Evolutionary conservation across 2,797 vertebrate species (phyloP).

Genomic region (Coluber constrictor): DNA sequence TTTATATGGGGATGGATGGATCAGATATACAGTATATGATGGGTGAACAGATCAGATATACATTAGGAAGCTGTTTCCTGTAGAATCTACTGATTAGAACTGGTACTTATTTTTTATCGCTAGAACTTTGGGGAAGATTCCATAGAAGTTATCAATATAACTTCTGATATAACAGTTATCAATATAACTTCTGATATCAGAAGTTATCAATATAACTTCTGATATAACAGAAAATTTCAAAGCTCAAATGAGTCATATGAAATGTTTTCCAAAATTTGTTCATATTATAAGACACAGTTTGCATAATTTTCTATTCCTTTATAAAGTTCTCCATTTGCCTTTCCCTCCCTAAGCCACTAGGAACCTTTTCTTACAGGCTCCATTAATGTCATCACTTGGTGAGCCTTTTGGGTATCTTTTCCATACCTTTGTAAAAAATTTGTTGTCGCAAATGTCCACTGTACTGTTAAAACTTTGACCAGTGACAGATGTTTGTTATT

Average conservation of each 20-base stretch:
- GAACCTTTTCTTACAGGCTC: background rate
- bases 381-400: background rate
- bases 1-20: background rate
- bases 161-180: no score
- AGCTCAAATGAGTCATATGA: background rate
- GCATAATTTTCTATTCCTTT: background rate
- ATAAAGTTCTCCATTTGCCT: background rate
- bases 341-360: background rate
- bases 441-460: background rate
- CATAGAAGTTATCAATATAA: background rate
- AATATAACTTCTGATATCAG: background rate
- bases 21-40: background rate
- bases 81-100: background rate
- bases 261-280: background rate
- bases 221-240: background rate
- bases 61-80: background rate
- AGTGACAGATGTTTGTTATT: background rate
- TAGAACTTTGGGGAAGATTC: background rate
- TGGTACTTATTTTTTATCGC: background rate
- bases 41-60: no score
- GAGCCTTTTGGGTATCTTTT: background rate
- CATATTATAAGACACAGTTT: background rate
- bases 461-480: background rate
- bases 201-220: background rate
- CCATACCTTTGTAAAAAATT: background rate